Conservation (phyloP, 64 coral and sea anemone genomes). For the Platygyra sinensis region DNA sequence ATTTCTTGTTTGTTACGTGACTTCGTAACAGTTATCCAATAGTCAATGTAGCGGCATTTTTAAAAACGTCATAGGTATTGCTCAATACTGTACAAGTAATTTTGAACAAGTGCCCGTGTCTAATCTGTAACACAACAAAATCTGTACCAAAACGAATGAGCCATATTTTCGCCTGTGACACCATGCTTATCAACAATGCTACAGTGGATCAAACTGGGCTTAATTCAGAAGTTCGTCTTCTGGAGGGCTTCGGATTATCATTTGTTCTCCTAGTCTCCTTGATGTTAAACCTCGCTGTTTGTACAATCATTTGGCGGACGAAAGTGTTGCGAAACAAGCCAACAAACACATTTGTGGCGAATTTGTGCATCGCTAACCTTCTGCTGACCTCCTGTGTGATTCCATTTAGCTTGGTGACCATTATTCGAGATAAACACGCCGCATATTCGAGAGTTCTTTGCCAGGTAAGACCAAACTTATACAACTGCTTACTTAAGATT, state of each 20-base stretch:
- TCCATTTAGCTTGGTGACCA: constrained; percentile 78
- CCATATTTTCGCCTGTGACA: neutral
- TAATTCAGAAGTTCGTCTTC: neutral
- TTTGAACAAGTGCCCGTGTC: too few species aligned
- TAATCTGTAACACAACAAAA: neutral
- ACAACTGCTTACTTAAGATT: neutral
- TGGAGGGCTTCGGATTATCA: constrained; percentile 50
- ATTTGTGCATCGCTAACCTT: constrained; percentile 72
- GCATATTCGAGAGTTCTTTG: constrained; percentile 32
- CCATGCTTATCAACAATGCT: neutral
- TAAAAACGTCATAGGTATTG: neutral
- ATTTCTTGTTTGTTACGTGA: too few species aligned
- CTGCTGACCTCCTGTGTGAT: constrained; percentile 70
- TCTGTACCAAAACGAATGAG: neutral
- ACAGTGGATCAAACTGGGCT: neutral
- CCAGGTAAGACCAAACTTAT: constrained; percentile 47
- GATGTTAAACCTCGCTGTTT: constrained; percentile 59
- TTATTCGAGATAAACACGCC: constrained; percentile 59
- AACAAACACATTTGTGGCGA: constrained; percentile 77
- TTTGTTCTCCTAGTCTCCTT: constrained; percentile 55
- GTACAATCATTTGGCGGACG: constrained; percentile 70
- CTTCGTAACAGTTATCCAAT: too few species aligned
- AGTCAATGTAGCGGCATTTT: neutral
- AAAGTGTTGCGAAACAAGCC: constrained; percentile 44
- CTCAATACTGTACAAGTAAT: neutral